Conservation (phyloP, 1,140 invertebrate species). For the Drosophila trapezifrons region DNA sequence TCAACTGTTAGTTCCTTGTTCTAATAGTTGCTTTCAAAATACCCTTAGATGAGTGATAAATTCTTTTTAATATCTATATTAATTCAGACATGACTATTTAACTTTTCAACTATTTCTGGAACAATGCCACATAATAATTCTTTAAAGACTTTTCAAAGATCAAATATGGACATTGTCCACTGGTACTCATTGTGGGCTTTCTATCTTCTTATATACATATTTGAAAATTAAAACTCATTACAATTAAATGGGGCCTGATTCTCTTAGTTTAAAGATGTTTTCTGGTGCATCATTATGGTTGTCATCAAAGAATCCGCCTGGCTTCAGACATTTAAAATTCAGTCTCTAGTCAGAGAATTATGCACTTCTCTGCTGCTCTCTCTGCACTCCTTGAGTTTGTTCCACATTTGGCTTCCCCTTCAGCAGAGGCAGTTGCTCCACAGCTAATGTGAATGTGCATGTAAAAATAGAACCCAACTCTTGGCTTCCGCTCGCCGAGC, state of each 20-base stretch:
- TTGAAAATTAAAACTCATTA: background rate
- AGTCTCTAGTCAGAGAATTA: conserved; percentile 11
- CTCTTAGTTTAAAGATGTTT: background rate
- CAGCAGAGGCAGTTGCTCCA: conserved; percentile 19
- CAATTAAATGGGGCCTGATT: background rate
- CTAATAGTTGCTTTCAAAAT: too few species aligned
- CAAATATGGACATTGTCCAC: background rate
- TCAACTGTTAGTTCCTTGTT: too few species aligned
- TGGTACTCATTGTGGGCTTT: too few species aligned
- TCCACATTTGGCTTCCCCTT: conserved; percentile 40
- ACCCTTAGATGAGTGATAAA: too few species aligned
- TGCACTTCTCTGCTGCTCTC: conserved; percentile 7
- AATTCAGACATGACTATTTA: too few species aligned
- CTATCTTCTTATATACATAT: too few species aligned
- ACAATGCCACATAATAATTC: background rate
- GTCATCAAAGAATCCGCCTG: conserved; percentile 28
- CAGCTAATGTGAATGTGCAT: conserved; percentile 35
- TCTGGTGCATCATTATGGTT: conserved; percentile 2
- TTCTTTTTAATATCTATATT: too few species aligned
- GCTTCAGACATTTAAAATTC: conserved; percentile 25
- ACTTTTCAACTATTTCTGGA: background rate
- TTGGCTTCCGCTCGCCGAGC: conserved; percentile 45
- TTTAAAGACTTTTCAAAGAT: background rate
- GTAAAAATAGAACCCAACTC: conserved; percentile 68
- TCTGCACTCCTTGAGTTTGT: conserved; percentile 33